Percentiles rank a stretch among this genome's conserved stretches.
Conservation (phyloP, 1,140 invertebrate genomes). For the Scylla paramamosain region DNA sequence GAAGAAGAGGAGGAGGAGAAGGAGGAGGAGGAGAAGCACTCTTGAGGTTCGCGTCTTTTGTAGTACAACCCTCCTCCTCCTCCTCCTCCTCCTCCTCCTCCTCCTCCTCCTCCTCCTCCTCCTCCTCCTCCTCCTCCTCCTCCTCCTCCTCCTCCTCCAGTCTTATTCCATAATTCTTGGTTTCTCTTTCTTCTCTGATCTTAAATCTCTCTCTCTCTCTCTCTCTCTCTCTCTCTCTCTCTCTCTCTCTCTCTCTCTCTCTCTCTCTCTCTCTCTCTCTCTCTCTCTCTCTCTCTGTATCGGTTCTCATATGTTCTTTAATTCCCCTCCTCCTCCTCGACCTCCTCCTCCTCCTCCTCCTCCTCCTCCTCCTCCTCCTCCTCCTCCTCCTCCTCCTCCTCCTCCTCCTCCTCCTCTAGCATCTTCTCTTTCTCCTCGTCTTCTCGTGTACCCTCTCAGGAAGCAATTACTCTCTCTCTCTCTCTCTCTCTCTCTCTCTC, state of each 20-base stretch:
- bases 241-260: not conserved
- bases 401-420: not conserved
- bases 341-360: conserved; percentile 9
- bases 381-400: not conserved
- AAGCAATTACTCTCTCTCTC: too few relatives aligned
- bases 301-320: not conserved
- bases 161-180: not conserved
- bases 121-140: not conserved
- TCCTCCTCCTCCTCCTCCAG: not conserved
- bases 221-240: not conserved
- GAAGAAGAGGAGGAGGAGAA: not conserved
- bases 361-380: not conserved
- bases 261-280: not conserved
- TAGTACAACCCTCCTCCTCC: not conserved
- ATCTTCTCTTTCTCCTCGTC: not conserved
- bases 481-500: too few relatives aligned
- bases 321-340: not conserved
- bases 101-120: not conserved
- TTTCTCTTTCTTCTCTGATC: not conserved
- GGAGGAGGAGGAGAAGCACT: not conserved
- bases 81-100: not conserved
- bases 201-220: too few relatives aligned
- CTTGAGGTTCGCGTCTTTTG: conserved; percentile 8
- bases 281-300: not conserved
- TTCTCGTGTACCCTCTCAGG: too few relatives aligned